Evolutionary conservation across 2,113 vertebrate genomes (phyloP).

Genomic region (Oreochromis niloticus): DNA sequence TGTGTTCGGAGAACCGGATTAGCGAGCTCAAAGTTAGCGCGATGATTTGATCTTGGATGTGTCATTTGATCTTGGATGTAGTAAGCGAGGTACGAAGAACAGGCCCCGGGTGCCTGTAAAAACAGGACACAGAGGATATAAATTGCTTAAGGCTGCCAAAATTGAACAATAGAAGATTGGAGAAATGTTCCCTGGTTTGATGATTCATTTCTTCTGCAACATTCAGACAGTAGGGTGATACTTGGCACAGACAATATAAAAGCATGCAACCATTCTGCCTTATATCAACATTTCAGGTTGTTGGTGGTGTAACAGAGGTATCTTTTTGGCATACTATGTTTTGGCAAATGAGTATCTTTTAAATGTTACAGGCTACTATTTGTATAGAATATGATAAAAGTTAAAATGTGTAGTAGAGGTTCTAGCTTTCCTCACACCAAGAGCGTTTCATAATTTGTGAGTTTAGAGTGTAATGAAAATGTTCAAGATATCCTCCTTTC

Average conservation of each 20-base stretch:
- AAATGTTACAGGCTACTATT: neutral
- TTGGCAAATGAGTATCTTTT: neutral
- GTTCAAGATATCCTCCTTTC: neutral
- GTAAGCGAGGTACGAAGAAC: no score
- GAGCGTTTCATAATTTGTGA: neutral
- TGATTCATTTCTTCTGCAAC: neutral
- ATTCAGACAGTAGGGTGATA: neutral
- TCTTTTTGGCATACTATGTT: neutral
- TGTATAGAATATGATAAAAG: neutral
- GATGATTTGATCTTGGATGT: no score
- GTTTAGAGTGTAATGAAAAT: neutral
- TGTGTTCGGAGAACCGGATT: no score
- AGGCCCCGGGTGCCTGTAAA: neutral
- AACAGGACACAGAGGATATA: neutral
- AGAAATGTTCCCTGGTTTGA: neutral
- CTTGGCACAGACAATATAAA: neutral
- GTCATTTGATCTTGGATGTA: no score
- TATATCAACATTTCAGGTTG: neutral
- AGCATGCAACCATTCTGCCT: neutral
- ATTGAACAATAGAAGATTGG: neutral
- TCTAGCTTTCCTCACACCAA: neutral
- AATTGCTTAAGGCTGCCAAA: rapidly evolving
- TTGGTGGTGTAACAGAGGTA: neutral
- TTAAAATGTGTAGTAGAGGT: neutral
- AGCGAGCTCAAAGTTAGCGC: no score